Conservation (phyloP, 2,113 vertebrate species). For the Saccopteryx leptura region DNA sequence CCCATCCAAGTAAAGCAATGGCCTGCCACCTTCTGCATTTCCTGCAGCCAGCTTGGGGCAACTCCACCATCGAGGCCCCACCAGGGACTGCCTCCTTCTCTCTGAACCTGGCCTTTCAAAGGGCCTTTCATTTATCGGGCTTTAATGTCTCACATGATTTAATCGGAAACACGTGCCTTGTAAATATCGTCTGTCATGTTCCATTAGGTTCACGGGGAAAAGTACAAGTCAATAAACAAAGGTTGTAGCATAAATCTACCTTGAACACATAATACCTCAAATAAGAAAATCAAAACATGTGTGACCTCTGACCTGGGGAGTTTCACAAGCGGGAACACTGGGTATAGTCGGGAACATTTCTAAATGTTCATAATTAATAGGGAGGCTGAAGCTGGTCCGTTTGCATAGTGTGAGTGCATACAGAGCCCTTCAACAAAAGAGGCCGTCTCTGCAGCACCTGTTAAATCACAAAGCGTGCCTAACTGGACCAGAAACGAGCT, state of each 20-base stretch:
- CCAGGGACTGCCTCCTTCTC: conserved; percentile 86
- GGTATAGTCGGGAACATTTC: conserved; percentile 86
- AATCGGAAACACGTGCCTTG: conserved; percentile 92
- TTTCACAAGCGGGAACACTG: conserved; percentile 88
- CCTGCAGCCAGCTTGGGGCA: conserved; percentile 46
- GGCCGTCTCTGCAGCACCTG: conserved; percentile 47
- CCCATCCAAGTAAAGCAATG: neutral
- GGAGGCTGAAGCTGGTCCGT: conserved; percentile 70
- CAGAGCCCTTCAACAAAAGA: conserved; percentile 29
- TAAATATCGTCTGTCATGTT: conserved; percentile 93
- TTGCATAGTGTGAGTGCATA: neutral
- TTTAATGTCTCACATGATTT: conserved; percentile 92
- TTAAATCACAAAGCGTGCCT: neutral
- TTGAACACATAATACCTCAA: conserved; percentile 93
- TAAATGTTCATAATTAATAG: conserved; percentile 87
- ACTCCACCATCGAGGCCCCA: conserved; percentile 72
- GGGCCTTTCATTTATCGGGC: conserved; percentile 90
- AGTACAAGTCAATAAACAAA: conserved; percentile 93
- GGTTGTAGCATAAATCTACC: conserved; percentile 93
- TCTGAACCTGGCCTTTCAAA: conserved; percentile 89
- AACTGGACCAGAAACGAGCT: neutral
- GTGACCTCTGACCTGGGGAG: conserved; percentile 91
- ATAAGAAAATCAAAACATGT: conserved; percentile 93
- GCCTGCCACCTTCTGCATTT: conserved; percentile 61
- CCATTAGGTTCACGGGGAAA: conserved; percentile 91